phyloP scores from a whole-genome alignment of 2,888 invertebrate species.

The Resseliella maxima region DNA sequence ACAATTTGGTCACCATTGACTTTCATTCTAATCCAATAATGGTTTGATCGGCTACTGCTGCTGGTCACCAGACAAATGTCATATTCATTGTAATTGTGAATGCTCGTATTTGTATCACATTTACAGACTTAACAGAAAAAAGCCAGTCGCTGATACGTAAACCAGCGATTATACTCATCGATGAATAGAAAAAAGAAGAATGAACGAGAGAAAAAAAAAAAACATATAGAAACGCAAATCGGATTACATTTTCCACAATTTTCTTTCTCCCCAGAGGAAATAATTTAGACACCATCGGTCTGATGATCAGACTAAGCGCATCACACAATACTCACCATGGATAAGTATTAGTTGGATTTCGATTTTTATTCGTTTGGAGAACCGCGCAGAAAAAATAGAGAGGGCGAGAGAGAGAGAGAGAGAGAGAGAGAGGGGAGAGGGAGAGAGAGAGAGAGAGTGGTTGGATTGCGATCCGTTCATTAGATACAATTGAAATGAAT shows the following conservation, averaged over 20 bases:
- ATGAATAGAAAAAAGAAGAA: not conserved
- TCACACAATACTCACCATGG: too few relatives aligned
- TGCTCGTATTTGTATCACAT: not conserved
- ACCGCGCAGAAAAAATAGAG: not conserved
- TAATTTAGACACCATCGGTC: constrained; percentile 45
- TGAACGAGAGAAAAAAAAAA: not conserved
- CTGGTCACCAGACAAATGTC: constrained; percentile 2
- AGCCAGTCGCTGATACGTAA: not conserved
- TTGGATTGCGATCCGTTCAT: not conserved
- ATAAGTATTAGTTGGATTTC: too few relatives aligned
- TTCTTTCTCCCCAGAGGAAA: constrained; percentile 20
- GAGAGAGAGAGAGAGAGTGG: not conserved
- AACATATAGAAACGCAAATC: not conserved
- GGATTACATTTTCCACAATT: constrained; percentile 43
- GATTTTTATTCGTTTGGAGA: too few relatives aligned
- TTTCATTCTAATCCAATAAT: not conserved
- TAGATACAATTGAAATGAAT: too few relatives aligned
- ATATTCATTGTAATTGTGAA: not conserved
- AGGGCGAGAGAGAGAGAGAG: not conserved
- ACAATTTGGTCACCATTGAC: not conserved
- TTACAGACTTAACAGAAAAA: not conserved
- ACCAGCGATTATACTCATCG: constrained; percentile 9
- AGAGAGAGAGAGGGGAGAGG: not conserved
- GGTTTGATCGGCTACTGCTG: not conserved
- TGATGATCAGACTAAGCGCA: not conserved